Evolutionary conservation across 2,797 vertebrate genomes (phyloP).

Genomic region (Monodelphis domestica): DNA sequence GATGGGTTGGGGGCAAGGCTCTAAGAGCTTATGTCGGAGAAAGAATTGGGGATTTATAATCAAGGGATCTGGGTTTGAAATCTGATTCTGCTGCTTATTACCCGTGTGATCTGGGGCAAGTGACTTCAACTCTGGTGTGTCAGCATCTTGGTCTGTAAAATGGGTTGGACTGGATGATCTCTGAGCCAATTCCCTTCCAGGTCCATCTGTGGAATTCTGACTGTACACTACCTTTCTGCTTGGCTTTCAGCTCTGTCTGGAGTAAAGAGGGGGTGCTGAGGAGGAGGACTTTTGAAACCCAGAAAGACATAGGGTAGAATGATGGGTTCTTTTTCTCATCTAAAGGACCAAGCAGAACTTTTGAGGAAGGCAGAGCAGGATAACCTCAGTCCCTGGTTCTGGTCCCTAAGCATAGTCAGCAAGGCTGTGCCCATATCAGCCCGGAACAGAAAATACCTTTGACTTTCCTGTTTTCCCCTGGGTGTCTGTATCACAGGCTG

Average conservation of each 20-base stretch:
- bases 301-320: not conserved
- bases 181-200: not conserved
- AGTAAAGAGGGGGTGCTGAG: not conserved
- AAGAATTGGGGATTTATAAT: not conserved
- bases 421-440: not conserved
- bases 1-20: not conserved
- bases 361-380: too few species aligned
- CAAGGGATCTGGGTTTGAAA: not conserved
- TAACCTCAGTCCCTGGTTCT: not conserved
- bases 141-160: not conserved
- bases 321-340: not conserved
- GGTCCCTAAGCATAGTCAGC: too few species aligned
- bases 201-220: not conserved
- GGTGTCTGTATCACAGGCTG: not conserved
- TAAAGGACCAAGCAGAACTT: too few species aligned
- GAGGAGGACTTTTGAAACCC: not conserved
- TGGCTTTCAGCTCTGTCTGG: not conserved
- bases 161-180: not conserved
- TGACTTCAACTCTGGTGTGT: not conserved
- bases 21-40: not conserved
- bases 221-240: not conserved
- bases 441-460: not conserved
- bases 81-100: not conserved
- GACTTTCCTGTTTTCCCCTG: not conserved
- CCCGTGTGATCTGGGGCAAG: not conserved